These are phyloP conservation scores for Synanthedon tipuliformis DNA, from an alignment of 2,888 invertebrate species.

Conservation along the genomic window DNA sequence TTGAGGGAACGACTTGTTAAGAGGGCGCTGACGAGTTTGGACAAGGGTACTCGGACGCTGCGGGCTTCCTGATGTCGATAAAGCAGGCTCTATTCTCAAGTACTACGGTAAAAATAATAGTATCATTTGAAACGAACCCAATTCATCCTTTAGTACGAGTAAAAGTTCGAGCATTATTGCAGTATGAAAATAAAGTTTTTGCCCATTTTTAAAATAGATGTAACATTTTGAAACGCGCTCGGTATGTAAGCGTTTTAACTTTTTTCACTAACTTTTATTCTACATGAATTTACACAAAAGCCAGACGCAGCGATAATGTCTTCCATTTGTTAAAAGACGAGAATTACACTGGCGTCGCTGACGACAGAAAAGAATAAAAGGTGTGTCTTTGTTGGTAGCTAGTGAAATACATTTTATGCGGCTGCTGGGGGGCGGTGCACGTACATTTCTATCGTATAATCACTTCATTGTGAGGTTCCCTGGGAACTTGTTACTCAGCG, in stretches of 20 bases:
- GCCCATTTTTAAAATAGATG: slow-evolving; percentile 34
- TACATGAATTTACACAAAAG: slow-evolving; percentile 62
- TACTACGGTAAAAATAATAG: neutral
- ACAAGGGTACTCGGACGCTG: slow-evolving; percentile 24
- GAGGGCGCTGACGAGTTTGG: slow-evolving; percentile 26
- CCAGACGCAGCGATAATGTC: slow-evolving; percentile 58
- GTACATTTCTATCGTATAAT: slow-evolving; percentile 19
- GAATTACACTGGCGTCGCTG: slow-evolving; percentile 49
- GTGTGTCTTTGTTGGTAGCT: slow-evolving; percentile 49
- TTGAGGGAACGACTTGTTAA: slow-evolving; percentile 16
- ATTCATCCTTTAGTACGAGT: neutral
- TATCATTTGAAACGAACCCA: neutral
- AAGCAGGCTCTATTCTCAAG: neutral
- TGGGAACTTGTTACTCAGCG: slow-evolving; percentile 16
- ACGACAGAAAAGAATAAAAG: slow-evolving; percentile 56
- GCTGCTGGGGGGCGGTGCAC: slow-evolving; percentile 22
- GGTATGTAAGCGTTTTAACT: slow-evolving; percentile 47
- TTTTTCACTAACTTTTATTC: slow-evolving; percentile 51
- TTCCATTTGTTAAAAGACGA: slow-evolving; percentile 62
- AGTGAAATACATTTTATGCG: slow-evolving; percentile 54
- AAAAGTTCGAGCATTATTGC: slow-evolving; percentile 19
- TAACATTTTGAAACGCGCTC: slow-evolving; percentile 42
- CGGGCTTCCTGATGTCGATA: slow-evolving; percentile 24
- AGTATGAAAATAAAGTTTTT: slow-evolving; percentile 24
- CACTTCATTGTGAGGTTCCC: slow-evolving; percentile 27